phyloP scores from a whole-genome alignment of 2,797 vertebrate genomes.

The Allenopithecus nigroviridis region DNA sequence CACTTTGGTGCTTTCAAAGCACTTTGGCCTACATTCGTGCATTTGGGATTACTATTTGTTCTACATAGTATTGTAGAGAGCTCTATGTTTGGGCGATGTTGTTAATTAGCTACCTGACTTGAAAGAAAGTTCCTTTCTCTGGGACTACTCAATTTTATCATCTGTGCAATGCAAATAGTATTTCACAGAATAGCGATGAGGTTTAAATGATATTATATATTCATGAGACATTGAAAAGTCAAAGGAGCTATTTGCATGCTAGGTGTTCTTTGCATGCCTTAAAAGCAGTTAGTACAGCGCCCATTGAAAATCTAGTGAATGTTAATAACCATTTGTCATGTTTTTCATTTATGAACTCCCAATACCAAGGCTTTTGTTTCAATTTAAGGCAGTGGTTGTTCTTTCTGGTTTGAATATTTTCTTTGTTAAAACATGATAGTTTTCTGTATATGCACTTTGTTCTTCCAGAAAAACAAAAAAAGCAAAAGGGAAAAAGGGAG shows the following conservation, averaged over 20 bases:
- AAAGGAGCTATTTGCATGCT: background rate
- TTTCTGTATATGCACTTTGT: background rate
- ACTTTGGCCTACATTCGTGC: no score
- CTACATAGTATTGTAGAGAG: background rate
- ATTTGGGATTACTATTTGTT: background rate
- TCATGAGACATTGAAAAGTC: background rate
- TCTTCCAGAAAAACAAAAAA: conserved; percentile 13
- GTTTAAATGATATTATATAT: background rate
- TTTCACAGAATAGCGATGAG: background rate
- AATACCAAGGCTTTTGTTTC: background rate
- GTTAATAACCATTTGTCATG: background rate
- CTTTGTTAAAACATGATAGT: background rate
- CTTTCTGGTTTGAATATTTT: background rate
- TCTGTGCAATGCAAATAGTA: conserved; percentile 10
- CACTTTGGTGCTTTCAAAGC: background rate
- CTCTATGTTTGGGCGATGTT: no score
- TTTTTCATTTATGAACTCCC: background rate
- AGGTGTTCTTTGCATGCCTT: background rate
- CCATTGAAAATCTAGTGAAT: background rate
- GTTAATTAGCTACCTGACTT: background rate
- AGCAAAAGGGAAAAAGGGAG: background rate
- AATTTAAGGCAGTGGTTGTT: background rate
- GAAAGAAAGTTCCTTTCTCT: background rate
- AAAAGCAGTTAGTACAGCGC: background rate
- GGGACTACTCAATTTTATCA: background rate